Percentiles rank a stretch among this genome's conserved stretches.
These are phyloP conservation scores for Python bivittatus DNA, from an alignment of 2,113 vertebrate species.

Conservation along the genomic window DNA sequence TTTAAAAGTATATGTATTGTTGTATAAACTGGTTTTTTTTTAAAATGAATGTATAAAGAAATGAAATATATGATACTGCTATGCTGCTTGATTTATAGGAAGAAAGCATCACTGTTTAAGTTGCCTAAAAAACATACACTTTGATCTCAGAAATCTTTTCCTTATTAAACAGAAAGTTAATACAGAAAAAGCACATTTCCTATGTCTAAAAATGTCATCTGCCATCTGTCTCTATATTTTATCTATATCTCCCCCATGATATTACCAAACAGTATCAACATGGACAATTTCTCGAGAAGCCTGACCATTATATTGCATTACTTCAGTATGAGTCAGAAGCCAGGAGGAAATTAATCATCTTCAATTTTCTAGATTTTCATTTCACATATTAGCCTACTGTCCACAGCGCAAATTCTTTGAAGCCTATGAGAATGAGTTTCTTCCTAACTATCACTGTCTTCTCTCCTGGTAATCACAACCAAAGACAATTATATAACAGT, in stretches of 20 bases:
- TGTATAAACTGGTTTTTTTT: not conserved
- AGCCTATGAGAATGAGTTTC: too few relatives aligned
- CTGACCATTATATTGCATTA: not conserved
- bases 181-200: not conserved
- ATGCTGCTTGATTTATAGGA: not conserved
- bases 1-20: not conserved
- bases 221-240: not conserved
- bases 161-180: not conserved
- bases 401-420: not conserved
- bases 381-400: not conserved
- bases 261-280: not conserved
- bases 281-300: not conserved
- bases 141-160: not conserved
- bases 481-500: constrained; percentile 13
- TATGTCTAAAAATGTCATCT: not conserved
- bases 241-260: not conserved
- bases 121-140: not conserved
- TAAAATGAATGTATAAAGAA: not conserved
- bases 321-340: not conserved
- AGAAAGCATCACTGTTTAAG: not conserved
- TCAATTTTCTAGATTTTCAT: not conserved
- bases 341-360: not conserved
- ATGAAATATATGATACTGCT: not conserved
- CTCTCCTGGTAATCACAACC: not conserved
- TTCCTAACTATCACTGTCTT: not conserved